phyloP scores from a whole-genome alignment of 1,140 invertebrate genomes.

The Drosophila jambulina region DNA sequence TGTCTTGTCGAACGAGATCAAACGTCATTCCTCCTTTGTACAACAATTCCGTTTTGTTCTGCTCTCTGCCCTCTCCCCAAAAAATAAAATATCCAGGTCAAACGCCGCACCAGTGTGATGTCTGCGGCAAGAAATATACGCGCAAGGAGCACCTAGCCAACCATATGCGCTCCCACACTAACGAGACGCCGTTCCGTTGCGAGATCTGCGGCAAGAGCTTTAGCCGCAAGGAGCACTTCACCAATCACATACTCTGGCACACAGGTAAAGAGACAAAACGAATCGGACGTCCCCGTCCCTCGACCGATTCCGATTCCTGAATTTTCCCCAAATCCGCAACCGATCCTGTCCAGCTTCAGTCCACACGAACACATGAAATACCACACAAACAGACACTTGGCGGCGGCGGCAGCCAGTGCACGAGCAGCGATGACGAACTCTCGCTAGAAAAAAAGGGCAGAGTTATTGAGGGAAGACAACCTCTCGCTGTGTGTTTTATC shows the following conservation, averaged over 20 bases:
- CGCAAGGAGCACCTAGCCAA: constrained; percentile 94
- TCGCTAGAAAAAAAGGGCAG: not conserved
- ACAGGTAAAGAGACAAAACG: constrained; percentile 87
- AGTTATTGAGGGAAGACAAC: not conserved
- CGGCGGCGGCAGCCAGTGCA: constrained; percentile 45
- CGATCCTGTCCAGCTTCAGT: constrained; percentile 23
- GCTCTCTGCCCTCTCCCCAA: constrained; percentile 18
- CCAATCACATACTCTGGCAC: constrained; percentile 94
- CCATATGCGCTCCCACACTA: constrained; percentile 92
- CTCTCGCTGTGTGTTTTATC: not conserved
- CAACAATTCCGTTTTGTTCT: constrained; percentile 50
- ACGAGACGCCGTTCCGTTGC: constrained; percentile 92
- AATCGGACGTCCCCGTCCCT: constrained; percentile 14
- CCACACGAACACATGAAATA: constrained; percentile 26
- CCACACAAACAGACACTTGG: constrained; percentile 31
- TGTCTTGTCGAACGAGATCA: constrained; percentile 49
- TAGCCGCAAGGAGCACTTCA: constrained; percentile 93
- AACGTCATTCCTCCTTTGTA: constrained; percentile 39
- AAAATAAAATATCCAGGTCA: constrained; percentile 66
- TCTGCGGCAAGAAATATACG: constrained; percentile 92
- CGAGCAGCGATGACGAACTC: constrained; percentile 69
- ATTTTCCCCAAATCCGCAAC: not conserved
- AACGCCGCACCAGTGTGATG: constrained; percentile 84
- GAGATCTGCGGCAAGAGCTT: constrained; percentile 95
- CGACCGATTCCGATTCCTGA: constrained; percentile 1